Base-by-base conservation (phyloP, 2,888 invertebrate genomes). In the Empis stercorea region DNA sequence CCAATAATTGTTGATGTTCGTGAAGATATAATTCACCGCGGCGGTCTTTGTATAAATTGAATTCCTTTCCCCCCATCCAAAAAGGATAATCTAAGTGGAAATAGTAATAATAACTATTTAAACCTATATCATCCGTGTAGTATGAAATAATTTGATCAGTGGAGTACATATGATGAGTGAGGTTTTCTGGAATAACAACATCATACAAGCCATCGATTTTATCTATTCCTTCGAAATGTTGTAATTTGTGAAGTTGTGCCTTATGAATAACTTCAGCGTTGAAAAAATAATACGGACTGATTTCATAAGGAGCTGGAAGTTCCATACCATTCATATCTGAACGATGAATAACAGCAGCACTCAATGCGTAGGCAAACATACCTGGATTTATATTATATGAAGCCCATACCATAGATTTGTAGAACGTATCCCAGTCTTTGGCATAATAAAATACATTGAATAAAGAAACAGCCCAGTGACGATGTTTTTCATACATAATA, bases 121-220 rank as follows among this genome's bases (percentile, higher is more conserved):
- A 70, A 52, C 83, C 85, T 44, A 87, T 70, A 62, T 88, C 87
- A 62, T 87, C 86, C 16, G 78, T 77, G 71, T 80, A 87, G 67
- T 87, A 87, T 40, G 73, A 71, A 50, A 85, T 57, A 17, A 71
- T 68, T 59, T 82, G 79, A 15, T 76, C 71, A 57, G 77, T 73
- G 34, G 77, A 52, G 23, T 76, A 67, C 52, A 74, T 71, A 52
- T 78, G 75, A 49, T 76, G 79, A 54, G 80, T 79, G 62, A 81
- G 81, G 73, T 83, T 83, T 48, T 80, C 76, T 50, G 78, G 75
- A 52, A 84, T 74, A 30, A 78, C 73, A 45, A 79, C 69, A 54
- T 73, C 73, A 59, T 76, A 75, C 56, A 76, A 72, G 41, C 63
- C 61, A 54, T 65, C 63, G 52, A 63, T 52, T 48, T 72, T 73